phyloP scores from a whole-genome alignment of 2,888 invertebrate species.

The Cecidostiba fungosa region DNA sequence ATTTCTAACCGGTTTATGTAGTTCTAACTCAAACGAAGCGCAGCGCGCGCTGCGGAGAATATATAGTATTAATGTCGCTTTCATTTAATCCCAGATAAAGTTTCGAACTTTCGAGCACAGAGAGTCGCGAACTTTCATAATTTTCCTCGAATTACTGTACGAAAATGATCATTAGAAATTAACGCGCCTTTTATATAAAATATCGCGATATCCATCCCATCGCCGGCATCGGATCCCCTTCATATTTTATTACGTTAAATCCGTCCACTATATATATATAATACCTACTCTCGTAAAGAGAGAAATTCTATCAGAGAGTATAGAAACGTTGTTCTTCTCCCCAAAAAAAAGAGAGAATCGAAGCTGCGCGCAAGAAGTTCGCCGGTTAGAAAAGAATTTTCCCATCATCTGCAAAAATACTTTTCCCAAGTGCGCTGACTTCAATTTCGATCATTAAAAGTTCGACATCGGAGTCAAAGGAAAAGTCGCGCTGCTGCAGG shows the following conservation, averaged over 20 bases:
- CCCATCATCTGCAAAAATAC: slow-evolving; percentile 27
- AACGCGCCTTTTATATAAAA: neutral
- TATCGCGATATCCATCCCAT: neutral
- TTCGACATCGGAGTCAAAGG: slow-evolving; percentile 5
- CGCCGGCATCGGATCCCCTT: no score
- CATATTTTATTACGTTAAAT: neutral
- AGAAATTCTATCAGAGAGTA: neutral
- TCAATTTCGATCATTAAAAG: slow-evolving; percentile 7
- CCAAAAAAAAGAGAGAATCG: neutral
- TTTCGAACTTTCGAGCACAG: slow-evolving; percentile 53
- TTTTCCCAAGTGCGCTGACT: neutral
- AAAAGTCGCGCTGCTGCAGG: neutral
- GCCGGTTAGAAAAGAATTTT: neutral
- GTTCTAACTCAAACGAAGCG: slow-evolving; percentile 13
- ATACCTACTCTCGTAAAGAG: no score
- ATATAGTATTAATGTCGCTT: slow-evolving; percentile 35
- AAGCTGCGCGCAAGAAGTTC: neutral
- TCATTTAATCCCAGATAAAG: slow-evolving; percentile 29
- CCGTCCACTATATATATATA: neutral
- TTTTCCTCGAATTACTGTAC: slow-evolving; percentile 20
- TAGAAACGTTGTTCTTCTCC: neutral
- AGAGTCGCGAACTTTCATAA: slow-evolving; percentile 14
- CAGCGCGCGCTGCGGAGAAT: neutral
- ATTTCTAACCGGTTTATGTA: slow-evolving; percentile 31
- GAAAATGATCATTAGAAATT: slow-evolving; percentile 27